phyloP scores from a whole-genome alignment of 2,888 invertebrate species.

The Pyrgus malvae region DNA sequence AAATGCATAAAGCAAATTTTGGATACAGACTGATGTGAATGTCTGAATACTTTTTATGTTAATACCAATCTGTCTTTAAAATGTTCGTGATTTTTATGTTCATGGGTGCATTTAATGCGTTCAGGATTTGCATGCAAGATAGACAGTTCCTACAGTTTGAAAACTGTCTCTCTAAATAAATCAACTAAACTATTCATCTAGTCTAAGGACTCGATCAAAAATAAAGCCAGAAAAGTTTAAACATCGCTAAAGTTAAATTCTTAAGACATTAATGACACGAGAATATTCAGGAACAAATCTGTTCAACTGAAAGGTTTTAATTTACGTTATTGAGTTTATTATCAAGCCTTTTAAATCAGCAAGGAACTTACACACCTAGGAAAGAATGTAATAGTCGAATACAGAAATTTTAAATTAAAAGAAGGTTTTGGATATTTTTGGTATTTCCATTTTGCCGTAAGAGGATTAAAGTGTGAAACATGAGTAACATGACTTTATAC shows the following conservation, averaged over 20 bases:
- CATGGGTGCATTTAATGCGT: conserved; percentile 23
- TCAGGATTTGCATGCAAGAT: conserved; percentile 25
- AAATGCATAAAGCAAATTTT: conserved; percentile 20
- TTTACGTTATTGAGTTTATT: background rate
- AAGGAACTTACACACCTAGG: no score
- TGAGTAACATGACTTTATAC: no score
- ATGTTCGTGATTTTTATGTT: conserved; percentile 13
- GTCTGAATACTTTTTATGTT: background rate
- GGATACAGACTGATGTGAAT: conserved; percentile 1
- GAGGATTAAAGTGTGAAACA: no score
- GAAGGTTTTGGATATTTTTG: no score
- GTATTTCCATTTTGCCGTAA: no score
- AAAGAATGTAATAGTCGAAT: no score
- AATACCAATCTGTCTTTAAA: background rate
- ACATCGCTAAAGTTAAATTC: background rate
- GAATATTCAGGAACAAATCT: conserved; percentile 20
- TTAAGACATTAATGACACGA: conserved; percentile 7
- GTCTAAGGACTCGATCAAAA: background rate
- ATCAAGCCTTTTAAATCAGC: no score
- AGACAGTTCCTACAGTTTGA: conserved; percentile 1
- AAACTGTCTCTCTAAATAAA: conserved; percentile 13
- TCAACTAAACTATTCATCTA: conserved; percentile 6
- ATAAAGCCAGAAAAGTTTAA: conserved; percentile 7
- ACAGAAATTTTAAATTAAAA: no score
- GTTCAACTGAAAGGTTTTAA: conserved; percentile 8